A percentile compares a stretch with the other conserved stretches of the same genome.
These are phyloP conservation scores for Euzophera pinguis DNA, from an alignment of 2,888 invertebrate genomes.

Conservation along the genomic window DNA sequence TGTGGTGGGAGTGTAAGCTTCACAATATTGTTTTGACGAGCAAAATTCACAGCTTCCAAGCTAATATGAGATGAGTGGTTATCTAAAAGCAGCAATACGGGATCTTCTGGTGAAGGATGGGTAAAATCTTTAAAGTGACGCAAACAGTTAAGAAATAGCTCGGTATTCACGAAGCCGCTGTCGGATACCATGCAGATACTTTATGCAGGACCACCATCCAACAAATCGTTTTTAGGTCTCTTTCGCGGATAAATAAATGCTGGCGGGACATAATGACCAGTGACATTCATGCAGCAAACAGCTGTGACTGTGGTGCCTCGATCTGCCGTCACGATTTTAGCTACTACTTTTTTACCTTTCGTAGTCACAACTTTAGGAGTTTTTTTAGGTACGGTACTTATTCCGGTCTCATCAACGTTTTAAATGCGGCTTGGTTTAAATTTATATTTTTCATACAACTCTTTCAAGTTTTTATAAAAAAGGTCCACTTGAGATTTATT, in stretches of 20 bases:
- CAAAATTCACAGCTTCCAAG: neutral
- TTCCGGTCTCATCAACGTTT: constrained; percentile 13
- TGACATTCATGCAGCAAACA: no score
- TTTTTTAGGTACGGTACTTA: constrained; percentile 14
- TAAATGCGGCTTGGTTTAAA: constrained; percentile 6
- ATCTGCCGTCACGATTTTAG: constrained; percentile 10
- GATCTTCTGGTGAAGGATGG: neutral
- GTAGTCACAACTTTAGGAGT: neutral
- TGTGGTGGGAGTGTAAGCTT: constrained; percentile 6
- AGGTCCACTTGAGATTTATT: no score
- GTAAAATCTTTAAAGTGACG: constrained; percentile 8
- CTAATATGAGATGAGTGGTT: no score
- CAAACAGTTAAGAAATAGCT: constrained; percentile 5
- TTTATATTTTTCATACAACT: no score
- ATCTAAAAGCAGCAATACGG: neutral
- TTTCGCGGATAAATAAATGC: constrained; percentile 11
- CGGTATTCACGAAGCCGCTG: constrained; percentile 6
- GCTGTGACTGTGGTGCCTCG: constrained; percentile 21
- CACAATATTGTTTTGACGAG: neutral
- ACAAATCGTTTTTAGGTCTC: neutral
- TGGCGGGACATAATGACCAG: constrained; percentile 11
- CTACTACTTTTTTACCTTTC: neutral
- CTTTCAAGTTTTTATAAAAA: no score
- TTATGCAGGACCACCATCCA: constrained; percentile 4
- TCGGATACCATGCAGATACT: constrained; percentile 9